Conservation (phyloP, 2,888 invertebrate species). For the Iphiclides podalirius region DNA sequence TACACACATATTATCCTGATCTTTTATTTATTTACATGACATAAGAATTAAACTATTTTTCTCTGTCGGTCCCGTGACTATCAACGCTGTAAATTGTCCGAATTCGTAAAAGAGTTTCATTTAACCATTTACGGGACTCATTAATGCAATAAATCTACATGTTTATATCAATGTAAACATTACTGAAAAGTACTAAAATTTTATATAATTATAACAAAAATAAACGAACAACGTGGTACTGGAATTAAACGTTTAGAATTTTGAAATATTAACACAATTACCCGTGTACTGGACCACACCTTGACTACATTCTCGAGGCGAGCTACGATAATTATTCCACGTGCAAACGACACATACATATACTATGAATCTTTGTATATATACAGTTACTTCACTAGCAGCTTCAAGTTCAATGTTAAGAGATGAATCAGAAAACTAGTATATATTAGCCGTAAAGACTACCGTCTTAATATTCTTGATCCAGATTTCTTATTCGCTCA, state of each 20-base stretch:
- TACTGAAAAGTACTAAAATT: no score
- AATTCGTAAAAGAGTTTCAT: no score
- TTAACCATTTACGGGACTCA: no score
- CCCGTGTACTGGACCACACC: slow-evolving; percentile 1
- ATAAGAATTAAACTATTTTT: no score
- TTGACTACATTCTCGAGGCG: slow-evolving; percentile 14
- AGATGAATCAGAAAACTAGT: slow-evolving; percentile 1
- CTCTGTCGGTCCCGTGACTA: no score
- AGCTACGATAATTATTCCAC: slow-evolving; percentile 7
- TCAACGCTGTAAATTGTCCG: no score
- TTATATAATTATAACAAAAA: background rate
- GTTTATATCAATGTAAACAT: no score
- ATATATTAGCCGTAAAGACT: slow-evolving; percentile 1
- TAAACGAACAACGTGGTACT: background rate
- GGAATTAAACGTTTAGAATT: background rate
- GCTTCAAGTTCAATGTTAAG: slow-evolving; percentile 22
- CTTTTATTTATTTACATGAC: no score
- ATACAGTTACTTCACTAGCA: background rate
- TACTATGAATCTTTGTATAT: slow-evolving; percentile 3
- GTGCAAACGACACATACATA: background rate
- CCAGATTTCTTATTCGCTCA: no score
- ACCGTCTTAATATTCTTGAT: background rate
- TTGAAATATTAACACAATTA: background rate
- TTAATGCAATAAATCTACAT: no score
- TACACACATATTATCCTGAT: no score